phyloP scores from a whole-genome alignment of 2,113 vertebrate species.

The Bubalus kerabau region DNA sequence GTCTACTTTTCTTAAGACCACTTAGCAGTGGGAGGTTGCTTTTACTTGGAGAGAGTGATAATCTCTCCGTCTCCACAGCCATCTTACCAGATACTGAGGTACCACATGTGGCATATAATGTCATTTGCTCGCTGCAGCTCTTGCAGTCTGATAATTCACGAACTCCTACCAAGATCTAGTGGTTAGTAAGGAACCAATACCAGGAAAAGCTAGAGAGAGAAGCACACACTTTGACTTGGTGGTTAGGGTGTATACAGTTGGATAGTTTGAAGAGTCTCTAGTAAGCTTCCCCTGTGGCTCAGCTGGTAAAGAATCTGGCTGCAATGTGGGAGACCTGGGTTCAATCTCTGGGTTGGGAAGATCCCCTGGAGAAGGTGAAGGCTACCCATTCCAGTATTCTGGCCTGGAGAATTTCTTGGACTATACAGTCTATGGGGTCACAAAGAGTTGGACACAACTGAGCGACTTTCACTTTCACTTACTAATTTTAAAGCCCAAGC shows the following conservation, averaged over 20 bases:
- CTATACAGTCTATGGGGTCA: background rate
- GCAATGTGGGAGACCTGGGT: background rate
- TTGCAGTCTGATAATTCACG: background rate
- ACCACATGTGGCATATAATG: background rate
- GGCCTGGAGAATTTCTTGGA: background rate
- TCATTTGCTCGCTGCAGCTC: background rate
- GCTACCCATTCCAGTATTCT: background rate
- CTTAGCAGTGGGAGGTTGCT: background rate
- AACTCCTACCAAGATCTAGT: background rate
- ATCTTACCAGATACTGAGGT: background rate
- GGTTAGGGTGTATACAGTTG: background rate
- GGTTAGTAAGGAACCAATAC: background rate
- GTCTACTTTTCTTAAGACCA: background rate
- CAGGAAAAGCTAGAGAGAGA: background rate
- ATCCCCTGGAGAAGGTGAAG: background rate
- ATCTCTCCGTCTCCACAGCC: background rate
- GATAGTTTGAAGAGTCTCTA: background rate
- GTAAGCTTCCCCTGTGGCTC: background rate
- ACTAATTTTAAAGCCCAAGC: background rate
- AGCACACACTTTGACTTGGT: background rate
- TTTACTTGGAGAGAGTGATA: background rate
- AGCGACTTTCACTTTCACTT: background rate
- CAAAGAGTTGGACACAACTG: background rate
- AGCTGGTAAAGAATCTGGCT: background rate
- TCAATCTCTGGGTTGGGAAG: background rate